Base-by-base conservation (phyloP, 1,140 invertebrate genomes). In the Nephila pilipes region DNA sequence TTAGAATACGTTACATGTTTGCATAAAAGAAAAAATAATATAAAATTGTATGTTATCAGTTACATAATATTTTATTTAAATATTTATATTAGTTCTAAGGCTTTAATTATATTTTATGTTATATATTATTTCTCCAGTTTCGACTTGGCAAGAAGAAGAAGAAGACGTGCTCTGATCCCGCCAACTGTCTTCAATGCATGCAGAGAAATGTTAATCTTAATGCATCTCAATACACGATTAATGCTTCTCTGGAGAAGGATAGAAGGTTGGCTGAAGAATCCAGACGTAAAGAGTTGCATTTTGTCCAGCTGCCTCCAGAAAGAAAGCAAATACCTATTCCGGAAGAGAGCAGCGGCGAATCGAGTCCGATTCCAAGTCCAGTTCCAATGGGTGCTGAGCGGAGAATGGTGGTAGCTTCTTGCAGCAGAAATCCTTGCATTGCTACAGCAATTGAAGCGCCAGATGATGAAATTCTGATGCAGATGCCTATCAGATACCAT, bases 121-220 rank as follows among this genome's bases (percentile, higher is more conserved):
- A 8, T 65, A 1, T 29, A 12, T 81, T 55, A 14, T 25, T 81
- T 46, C 16, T 55, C 12, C 25, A 87, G 58, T 87, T 87, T 29
- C 55, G 57, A 32, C n/a, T 60, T 60, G 57, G 46, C n/a, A 85
- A 85, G 85, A 87, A 87, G 12, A 87, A 87, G 25, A 87, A 60
- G 57, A 87, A 63, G 57, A 38, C 25, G 0, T 36, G 57, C 57
- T 10, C 57, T 3, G 38, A 81, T 25, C n/a, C 80, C 3, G 12
- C 36, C 3, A 46, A 81, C 22, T 81, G 80, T 25, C 10, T 16
- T 1, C 46, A 32, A 29, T 87, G 85, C 22, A 29, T 87, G 8
- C 57, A 87, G 57, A 87, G 16, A 4, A 87, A 36, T 38, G 5
- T 87, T 25, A 60, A 87, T 29, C 18, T 60, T 6, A 60, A 58